Evolutionary conservation across 2,113 vertebrate genomes (phyloP).

Genomic region (Rhinoderma darwinii): DNA sequence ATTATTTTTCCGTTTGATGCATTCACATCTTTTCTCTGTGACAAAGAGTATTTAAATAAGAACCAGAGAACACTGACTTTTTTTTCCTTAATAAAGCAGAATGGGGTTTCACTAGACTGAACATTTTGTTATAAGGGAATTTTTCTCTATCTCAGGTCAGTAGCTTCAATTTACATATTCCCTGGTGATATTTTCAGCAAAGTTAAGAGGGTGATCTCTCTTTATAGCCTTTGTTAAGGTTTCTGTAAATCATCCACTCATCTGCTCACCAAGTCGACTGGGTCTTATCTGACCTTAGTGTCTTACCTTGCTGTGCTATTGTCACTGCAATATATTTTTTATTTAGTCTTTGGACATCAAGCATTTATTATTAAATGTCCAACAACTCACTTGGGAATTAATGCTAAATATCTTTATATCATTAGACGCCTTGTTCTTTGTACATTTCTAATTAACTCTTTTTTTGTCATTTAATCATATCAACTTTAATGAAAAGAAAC

Average conservation of each 20-base stretch:
- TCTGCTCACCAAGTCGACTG: slow-evolving; percentile 1
- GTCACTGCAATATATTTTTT: slow-evolving; percentile 17
- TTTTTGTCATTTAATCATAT: slow-evolving; percentile 36
- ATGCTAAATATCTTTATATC: slow-evolving; percentile 38
- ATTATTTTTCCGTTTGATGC: not conserved
- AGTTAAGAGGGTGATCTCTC: slow-evolving; percentile 42
- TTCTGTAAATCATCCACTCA: slow-evolving; percentile 29
- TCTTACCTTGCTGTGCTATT: slow-evolving; percentile 10
- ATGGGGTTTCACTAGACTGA: slow-evolving; percentile 13
- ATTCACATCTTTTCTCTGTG: not conserved
- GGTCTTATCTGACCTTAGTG: slow-evolving; percentile 31
- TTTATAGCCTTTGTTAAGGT: slow-evolving; percentile 18
- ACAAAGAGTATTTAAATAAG: not conserved
- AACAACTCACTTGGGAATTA: slow-evolving; percentile 7
- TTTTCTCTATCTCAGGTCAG: slow-evolving; percentile 33
- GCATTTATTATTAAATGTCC: slow-evolving; percentile 35
- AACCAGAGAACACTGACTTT: not conserved
- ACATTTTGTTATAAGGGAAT: not conserved
- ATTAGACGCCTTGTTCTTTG: slow-evolving; percentile 30
- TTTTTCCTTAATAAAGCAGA: slow-evolving; percentile 1
- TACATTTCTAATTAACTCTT: slow-evolving; percentile 47
- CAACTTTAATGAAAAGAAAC: slow-evolving; percentile 44
- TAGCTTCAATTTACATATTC: slow-evolving; percentile 38
- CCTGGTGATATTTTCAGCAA: slow-evolving; percentile 30
- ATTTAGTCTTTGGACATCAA: slow-evolving; percentile 12